Percentiles rank a stretch among this genome's conserved stretches.
Conservation (phyloP, 2,888 invertebrate genomes). For the Phortica magna region DNA sequence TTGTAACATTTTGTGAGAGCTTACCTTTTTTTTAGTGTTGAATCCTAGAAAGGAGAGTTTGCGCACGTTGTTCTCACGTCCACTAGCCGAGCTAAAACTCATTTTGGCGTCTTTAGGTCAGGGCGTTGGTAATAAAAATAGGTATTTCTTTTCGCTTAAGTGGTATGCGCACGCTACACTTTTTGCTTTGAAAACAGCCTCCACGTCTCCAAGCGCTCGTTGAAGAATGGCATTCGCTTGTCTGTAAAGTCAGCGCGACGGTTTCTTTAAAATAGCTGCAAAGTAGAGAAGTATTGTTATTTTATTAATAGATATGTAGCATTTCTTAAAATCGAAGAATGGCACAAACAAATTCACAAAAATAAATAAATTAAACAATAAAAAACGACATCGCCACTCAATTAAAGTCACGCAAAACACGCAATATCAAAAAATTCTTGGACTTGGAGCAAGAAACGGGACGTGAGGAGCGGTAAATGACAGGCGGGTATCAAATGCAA, state of each 20-base stretch:
- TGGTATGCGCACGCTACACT: slow-evolving; percentile 4
- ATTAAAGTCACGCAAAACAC: slow-evolving; percentile 68
- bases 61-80: slow-evolving; percentile 81
- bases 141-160: not conserved
- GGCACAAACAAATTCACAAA: slow-evolving; percentile 40
- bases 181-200: slow-evolving; percentile 8
- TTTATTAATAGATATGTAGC: slow-evolving; percentile 3
- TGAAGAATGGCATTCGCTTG: not conserved
- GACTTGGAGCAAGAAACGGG: not conserved
- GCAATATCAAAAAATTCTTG: slow-evolving; percentile 51
- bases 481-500: not conserved
- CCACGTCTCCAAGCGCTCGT: slow-evolving; percentile 3
- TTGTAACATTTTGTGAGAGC: slow-evolving; percentile 44
- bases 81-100: slow-evolving; percentile 76
- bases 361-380: slow-evolving; percentile 54
- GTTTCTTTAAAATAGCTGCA: slow-evolving; percentile 14
- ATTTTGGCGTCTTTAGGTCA: slow-evolving; percentile 45
- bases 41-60: slow-evolving; percentile 88
- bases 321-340: slow-evolving; percentile 39
- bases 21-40: slow-evolving; percentile 80
- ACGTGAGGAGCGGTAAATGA: no score
- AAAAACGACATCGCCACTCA: slow-evolving; percentile 60
- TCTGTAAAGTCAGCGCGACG: not conserved
- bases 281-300: not conserved
- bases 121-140: not conserved